Evolutionary conservation across 2,888 invertebrate species (phyloP).

Genomic region (Cheilosia urbana): DNA sequence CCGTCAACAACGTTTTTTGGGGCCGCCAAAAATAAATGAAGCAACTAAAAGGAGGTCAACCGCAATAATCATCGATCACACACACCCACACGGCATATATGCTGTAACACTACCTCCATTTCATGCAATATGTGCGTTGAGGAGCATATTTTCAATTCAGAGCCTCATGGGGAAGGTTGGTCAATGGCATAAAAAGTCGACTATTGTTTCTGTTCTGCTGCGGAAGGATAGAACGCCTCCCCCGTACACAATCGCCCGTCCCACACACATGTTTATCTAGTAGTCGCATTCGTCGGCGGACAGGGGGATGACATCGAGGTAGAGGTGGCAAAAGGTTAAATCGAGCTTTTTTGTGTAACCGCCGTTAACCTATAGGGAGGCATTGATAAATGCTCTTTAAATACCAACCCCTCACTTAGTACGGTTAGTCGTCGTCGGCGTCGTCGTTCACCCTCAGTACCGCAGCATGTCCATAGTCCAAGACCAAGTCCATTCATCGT

Average conservation of each 20-base stretch:
- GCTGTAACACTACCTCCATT: neutral
- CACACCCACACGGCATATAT: constrained; percentile 6
- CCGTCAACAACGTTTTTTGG: constrained; percentile 1
- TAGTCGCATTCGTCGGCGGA: neutral
- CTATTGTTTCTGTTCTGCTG: constrained; percentile 64
- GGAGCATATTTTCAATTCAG: constrained; percentile 49
- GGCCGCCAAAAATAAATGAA: constrained; percentile 61
- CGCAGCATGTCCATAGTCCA: constrained; percentile 47
- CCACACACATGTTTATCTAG: constrained; percentile 36
- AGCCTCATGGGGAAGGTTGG: constrained; percentile 58
- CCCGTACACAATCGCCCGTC: constrained; percentile 36
- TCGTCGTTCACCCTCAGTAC: constrained; percentile 64
- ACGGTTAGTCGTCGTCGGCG: constrained; percentile 27
- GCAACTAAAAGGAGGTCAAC: constrained; percentile 72
- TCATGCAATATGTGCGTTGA: constrained; percentile 41
- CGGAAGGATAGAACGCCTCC: constrained; percentile 49
- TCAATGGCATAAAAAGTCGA: constrained; percentile 54
- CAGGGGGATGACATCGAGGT: constrained; percentile 50
- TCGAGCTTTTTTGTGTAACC: constrained; percentile 73
- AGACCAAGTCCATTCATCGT: constrained; percentile 68
- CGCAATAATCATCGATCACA: constrained; percentile 74
- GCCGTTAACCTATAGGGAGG: constrained; percentile 75
- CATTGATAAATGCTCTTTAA: constrained; percentile 76
- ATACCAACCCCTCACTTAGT: constrained; percentile 70
- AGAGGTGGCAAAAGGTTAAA: constrained; percentile 75